These are phyloP conservation scores for Celastrina argiolus DNA, from an alignment of 2,888 invertebrate genomes.

Conservation along the genomic window DNA sequence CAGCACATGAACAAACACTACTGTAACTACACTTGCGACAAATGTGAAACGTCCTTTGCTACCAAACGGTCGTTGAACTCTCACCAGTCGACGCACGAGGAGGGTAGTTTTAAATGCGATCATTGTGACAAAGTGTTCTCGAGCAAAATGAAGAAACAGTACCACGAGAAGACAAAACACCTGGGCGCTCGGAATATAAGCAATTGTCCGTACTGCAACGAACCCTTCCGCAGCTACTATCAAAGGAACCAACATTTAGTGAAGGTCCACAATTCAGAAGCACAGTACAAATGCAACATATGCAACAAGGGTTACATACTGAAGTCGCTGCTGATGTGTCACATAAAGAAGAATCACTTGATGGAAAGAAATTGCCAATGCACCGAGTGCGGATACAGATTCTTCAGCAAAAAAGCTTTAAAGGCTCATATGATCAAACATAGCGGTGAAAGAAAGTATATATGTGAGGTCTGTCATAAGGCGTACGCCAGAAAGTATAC, in stretches of 20 bases:
- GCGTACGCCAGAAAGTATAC: slow-evolving; percentile 62
- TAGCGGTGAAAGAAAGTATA: slow-evolving; percentile 60
- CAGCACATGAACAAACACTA: slow-evolving; percentile 69
- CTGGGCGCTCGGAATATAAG: slow-evolving; percentile 57
- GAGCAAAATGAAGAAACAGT: slow-evolving; percentile 51
- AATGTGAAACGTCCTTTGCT: slow-evolving; percentile 55
- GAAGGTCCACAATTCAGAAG: slow-evolving; percentile 62
- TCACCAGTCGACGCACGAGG: slow-evolving; percentile 52
- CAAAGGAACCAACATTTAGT: slow-evolving; percentile 63
- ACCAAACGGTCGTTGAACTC: slow-evolving; percentile 55
- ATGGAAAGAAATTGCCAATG: slow-evolving; percentile 70
- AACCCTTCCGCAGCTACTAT: slow-evolving; percentile 60
- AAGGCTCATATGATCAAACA: slow-evolving; percentile 73
- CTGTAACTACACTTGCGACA: slow-evolving; percentile 51
- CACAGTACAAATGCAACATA: slow-evolving; percentile 63
- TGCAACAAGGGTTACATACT: slow-evolving; percentile 55
- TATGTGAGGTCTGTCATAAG: slow-evolving; percentile 61
- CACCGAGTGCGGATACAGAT: slow-evolving; percentile 67
- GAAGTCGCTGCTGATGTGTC: slow-evolving; percentile 60
- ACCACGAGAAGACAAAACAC: slow-evolving; percentile 64
- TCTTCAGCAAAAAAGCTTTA: slow-evolving; percentile 73
- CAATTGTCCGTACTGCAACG: slow-evolving; percentile 61
- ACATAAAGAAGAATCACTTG: slow-evolving; percentile 67
- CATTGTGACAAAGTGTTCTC: slow-evolving; percentile 62
- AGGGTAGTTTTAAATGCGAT: slow-evolving; percentile 61